Conservation (phyloP, 1,140 invertebrate genomes). For the Caerostris extrusa region DNA sequence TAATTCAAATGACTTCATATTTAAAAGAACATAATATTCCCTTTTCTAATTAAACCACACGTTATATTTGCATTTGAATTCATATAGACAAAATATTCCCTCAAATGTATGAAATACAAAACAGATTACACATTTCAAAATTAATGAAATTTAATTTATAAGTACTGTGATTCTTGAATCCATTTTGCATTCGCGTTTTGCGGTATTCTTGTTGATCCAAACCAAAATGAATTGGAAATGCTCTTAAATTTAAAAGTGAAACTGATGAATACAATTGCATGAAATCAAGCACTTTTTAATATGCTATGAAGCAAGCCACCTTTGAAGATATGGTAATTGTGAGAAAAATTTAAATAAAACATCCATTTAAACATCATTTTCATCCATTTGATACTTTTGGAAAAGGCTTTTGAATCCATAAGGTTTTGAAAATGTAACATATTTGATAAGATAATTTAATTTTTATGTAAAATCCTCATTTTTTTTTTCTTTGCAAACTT, state of each 20-base stretch:
- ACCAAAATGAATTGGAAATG: background rate
- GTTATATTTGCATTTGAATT: too few species aligned
- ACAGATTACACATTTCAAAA: background rate
- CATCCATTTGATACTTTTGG: constrained; percentile 40
- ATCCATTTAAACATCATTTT: constrained; percentile 51
- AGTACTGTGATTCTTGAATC: background rate
- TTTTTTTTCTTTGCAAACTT: background rate
- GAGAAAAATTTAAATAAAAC: constrained; percentile 47
- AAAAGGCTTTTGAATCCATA: constrained; percentile 46
- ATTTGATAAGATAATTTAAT: constrained; percentile 37
- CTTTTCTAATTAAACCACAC: too few species aligned
- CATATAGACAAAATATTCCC: too few species aligned
- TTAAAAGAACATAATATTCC: too few species aligned
- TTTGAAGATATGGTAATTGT: constrained; percentile 46
- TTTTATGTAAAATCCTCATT: constrained; percentile 3
- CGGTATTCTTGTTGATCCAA: background rate
- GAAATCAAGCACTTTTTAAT: background rate
- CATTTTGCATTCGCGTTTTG: background rate
- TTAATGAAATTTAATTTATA: background rate
- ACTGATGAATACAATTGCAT: constrained; percentile 44
- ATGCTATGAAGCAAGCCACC: background rate
- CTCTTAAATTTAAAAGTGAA: background rate
- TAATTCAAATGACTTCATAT: too few species aligned
- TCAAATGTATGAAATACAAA: background rate
- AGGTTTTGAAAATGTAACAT: constrained; percentile 4